Evolutionary conservation across 2,113 vertebrate species (phyloP).

Genomic region (Etheostoma cragini): DNA sequence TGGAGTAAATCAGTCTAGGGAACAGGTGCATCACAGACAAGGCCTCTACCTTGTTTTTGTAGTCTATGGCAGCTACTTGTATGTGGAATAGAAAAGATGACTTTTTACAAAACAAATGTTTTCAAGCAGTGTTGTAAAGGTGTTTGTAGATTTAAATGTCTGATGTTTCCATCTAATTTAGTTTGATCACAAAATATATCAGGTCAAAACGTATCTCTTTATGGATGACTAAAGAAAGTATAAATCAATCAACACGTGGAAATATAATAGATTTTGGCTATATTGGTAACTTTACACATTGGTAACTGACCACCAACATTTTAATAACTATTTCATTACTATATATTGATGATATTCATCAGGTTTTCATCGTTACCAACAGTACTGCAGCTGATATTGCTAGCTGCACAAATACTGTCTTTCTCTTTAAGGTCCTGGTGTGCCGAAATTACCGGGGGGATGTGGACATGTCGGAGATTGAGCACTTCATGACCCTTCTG

Average conservation of each 20-base stretch:
- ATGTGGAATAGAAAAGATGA: not conserved
- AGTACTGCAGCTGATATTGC: not conserved
- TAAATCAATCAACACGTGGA: not conserved
- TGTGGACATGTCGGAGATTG: conserved; percentile 99
- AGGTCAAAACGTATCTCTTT: not conserved
- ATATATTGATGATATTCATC: not conserved
- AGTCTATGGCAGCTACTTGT: not conserved
- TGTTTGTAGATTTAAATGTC: not conserved
- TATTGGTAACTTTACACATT: not conserved
- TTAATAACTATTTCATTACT: not conserved
- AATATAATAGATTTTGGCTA: not conserved
- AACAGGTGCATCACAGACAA: not conserved
- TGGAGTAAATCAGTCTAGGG: too few species aligned
- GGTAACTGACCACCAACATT: not conserved
- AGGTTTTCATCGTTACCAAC: too few species aligned
- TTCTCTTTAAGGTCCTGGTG: conserved; percentile 89
- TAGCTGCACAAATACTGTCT: not conserved
- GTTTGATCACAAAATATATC: not conserved
- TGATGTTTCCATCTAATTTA: not conserved
- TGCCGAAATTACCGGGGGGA: conserved; percentile 97
- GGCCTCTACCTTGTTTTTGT: too few species aligned
- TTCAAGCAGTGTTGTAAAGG: not conserved
- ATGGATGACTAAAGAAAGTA: not conserved
- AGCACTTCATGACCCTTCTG: conserved; percentile 98
- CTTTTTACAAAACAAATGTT: not conserved